A percentile compares a stretch with the other conserved stretches of the same genome.
Conservation (phyloP, 2,113 vertebrate species). For the Phaethornis superciliosus region DNA sequence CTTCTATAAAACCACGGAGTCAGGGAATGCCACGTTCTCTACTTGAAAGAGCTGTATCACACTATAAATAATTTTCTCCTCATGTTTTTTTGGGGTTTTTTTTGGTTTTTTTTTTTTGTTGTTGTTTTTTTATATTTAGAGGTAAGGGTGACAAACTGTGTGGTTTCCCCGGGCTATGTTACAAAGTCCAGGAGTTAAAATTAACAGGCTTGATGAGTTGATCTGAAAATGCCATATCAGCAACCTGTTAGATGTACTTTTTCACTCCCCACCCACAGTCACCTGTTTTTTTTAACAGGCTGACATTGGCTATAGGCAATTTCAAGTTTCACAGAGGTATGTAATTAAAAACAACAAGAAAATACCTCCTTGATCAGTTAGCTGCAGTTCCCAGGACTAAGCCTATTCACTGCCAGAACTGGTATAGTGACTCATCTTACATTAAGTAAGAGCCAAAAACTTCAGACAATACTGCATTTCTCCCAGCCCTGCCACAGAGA, state of each 20-base stretch:
- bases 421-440: not conserved
- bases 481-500: not conserved
- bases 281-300: constrained; percentile 25
- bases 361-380: not conserved
- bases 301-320: not conserved
- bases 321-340: not conserved
- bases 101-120: too few relatives aligned
- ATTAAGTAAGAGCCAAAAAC: not conserved
- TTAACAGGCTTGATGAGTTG: not conserved
- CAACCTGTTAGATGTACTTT: constrained; percentile 19
- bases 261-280: not conserved
- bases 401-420: not conserved
- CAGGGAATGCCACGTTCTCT: not conserved
- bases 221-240: not conserved
- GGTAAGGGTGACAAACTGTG: not conserved
- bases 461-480: not conserved
- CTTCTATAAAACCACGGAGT: not conserved
- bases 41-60: not conserved
- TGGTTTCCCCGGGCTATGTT: not conserved
- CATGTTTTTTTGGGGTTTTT: too few relatives aligned
- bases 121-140: not conserved
- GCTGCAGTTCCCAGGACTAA: not conserved
- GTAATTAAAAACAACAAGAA: not conserved
- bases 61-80: not conserved
- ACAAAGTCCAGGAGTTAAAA: not conserved